Conservation (phyloP, 2,113 vertebrate species). For the Bufo bufo region DNA sequence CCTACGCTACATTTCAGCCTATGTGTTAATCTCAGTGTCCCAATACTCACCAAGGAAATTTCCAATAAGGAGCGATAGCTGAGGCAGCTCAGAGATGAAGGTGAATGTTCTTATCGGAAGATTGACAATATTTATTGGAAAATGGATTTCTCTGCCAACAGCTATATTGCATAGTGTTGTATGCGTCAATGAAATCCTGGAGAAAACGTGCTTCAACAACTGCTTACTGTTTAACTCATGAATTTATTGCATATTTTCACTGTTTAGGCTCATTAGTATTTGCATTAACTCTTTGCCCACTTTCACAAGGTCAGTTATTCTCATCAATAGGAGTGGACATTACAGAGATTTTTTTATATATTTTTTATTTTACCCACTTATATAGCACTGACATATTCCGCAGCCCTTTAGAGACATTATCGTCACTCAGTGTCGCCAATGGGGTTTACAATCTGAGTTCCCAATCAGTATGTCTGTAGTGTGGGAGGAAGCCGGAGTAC, state of each 20-base stretch:
- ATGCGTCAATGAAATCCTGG: neutral
- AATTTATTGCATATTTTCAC: neutral
- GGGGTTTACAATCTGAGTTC: too few relatives aligned
- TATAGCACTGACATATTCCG: too few relatives aligned
- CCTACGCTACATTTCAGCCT: neutral
- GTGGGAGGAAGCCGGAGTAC: too few relatives aligned
- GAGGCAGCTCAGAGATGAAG: slow-evolving; percentile 3
- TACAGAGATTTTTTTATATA: too few relatives aligned
- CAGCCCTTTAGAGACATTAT: too few relatives aligned
- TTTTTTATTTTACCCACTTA: too few relatives aligned
- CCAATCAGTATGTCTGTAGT: too few relatives aligned
- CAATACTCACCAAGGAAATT: neutral
- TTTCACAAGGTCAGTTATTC: too few relatives aligned
- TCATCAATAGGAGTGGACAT: too few relatives aligned
- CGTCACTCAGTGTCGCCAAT: too few relatives aligned
- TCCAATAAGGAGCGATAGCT: neutral
- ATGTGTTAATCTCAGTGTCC: neutral
- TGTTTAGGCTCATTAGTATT: neutral
- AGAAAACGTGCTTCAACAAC: neutral
- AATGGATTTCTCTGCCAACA: slow-evolving; percentile 27
- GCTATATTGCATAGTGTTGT: slow-evolving; percentile 35
- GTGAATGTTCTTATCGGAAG: neutral
- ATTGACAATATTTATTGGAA: slow-evolving; percentile 23
- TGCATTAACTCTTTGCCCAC: neutral
- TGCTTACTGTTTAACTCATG: neutral